Evolutionary conservation across 1,140 invertebrate genomes (phyloP).

Genomic region (Drosophila quadrilineata): DNA sequence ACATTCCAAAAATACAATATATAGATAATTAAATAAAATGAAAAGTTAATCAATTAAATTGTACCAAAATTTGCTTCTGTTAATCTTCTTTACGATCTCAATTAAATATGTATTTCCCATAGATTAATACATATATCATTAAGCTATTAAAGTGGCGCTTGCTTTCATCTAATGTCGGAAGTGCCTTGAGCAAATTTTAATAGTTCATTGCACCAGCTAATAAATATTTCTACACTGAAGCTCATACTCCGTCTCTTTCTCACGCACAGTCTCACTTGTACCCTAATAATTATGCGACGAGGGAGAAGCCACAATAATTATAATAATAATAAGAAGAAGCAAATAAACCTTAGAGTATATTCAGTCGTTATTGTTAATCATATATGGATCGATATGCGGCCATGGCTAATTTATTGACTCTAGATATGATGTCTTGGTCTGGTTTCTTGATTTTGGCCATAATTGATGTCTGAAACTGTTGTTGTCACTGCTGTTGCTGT

Average conservation of each 20-base stretch:
- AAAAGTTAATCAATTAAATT: too few species aligned
- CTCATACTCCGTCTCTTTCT: too few species aligned
- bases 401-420: slow-evolving; percentile 26
- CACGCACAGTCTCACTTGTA: too few species aligned
- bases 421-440: slow-evolving; percentile 7
- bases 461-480: slow-evolving; percentile 49
- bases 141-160: too few species aligned
- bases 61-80: too few species aligned
- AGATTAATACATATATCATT: neutral
- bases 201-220: neutral
- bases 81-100: too few species aligned
- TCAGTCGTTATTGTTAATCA: slow-evolving; percentile 16
- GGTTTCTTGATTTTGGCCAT: slow-evolving; percentile 51
- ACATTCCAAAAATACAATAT: too few species aligned
- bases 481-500: neutral
- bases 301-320: neutral
- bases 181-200: slow-evolving; percentile 3
- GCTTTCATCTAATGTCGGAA: neutral
- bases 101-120: too few species aligned
- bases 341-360: slow-evolving; percentile 15
- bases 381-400: slow-evolving; percentile 34
- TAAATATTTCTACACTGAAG: too few species aligned
- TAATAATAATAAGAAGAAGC: neutral
- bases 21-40: too few species aligned
- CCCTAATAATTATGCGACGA: slow-evolving; percentile 25